Base-by-base conservation (phyloP, 2,888 invertebrate genomes). In the Stictocephala bisonia region DNA sequence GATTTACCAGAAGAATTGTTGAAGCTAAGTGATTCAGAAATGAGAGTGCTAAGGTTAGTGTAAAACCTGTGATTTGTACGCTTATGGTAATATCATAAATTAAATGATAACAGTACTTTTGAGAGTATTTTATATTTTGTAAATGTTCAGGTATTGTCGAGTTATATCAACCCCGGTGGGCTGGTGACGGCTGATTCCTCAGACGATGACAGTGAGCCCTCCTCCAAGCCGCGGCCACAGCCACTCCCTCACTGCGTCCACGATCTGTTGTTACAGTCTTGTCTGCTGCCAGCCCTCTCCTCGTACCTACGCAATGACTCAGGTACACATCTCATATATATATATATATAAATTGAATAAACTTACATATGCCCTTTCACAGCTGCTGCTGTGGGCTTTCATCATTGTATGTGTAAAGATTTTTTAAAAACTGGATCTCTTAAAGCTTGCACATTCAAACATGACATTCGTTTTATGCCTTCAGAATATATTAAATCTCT, bases 251-350 rank as follows among this genome's bases (percentile, higher is more conserved):
- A 87, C 0, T 87, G 91, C 78, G 93, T 96, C 83, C 86, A 91
- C 22, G 92, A 93, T 75, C 86, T 96, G 31, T 83, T 97, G 18
- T 89, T 91, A 50, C 88, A 91, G 82, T 96, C 96, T 74, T 94
- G 95, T 80, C 87, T 97, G 20, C 88, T 97, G 75, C 93, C 95
- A 20, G 95, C 94, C 22, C 88, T 96, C 26, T 93, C 94, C 80
- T 95, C 95, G 0, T 97, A 97, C 82, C 87, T 97, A 69, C 88
- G 96, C 79, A 97, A 97, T 82, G 97, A 97, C 85, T 97, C 97
- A 15, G 90, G 91, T 91, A 81, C 79, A n/a, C n/a, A n/a, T n/a
- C 15, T 44, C 26, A 56, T 48, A 50, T 11, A 7, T 11, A 35
- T 11, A 11, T 35, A 11, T 35, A 11, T n/a, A n/a, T n/a, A n/a